Conservation (phyloP, 2,888 invertebrate genomes). For the Sesia apiformis region DNA sequence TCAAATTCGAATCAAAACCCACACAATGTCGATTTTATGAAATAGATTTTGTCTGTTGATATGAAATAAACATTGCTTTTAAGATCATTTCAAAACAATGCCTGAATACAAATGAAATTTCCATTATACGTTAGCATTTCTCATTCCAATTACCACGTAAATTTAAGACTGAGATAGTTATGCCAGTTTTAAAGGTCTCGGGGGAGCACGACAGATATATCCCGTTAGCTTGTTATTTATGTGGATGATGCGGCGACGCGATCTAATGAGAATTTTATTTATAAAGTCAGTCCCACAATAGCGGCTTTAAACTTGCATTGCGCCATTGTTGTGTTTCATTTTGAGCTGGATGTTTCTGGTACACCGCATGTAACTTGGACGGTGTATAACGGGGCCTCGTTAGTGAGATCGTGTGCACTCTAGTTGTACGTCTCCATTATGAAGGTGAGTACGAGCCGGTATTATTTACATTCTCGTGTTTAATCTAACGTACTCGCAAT, state of each 20-base stretch:
- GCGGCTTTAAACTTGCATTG: constrained; percentile 62
- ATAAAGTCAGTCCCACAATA: constrained; percentile 60
- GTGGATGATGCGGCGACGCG: constrained; percentile 46
- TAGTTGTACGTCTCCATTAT: constrained; percentile 2
- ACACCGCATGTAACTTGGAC: constrained; percentile 64
- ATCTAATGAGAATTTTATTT: constrained; percentile 69
- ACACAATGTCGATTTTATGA: too few relatives aligned
- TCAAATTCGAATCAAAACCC: too few relatives aligned
- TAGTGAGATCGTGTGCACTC: constrained; percentile 35
- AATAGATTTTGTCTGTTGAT: too few relatives aligned
- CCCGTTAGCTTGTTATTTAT: constrained; percentile 48
- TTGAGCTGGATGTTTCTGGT: constrained; percentile 55
- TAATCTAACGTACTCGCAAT: too few relatives aligned
- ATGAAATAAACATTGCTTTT: too few relatives aligned
- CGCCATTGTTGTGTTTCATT: constrained; percentile 66
- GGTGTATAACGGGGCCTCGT: constrained; percentile 46
- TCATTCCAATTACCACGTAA: constrained; percentile 22
- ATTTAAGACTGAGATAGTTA: constrained; percentile 21
- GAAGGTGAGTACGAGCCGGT: not conserved
- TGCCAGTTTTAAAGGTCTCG: constrained; percentile 20
- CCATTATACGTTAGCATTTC: constrained; percentile 3
- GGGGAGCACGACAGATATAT: constrained; percentile 27
- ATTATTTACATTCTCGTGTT: too few relatives aligned
- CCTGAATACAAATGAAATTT: not conserved
- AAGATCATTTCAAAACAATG: not conserved